Evolutionary conservation across 2,797 vertebrate genomes (phyloP), one percentile per base, ranked within the genome.

Genomic region (Microctenopoma lineatum): DNA sequence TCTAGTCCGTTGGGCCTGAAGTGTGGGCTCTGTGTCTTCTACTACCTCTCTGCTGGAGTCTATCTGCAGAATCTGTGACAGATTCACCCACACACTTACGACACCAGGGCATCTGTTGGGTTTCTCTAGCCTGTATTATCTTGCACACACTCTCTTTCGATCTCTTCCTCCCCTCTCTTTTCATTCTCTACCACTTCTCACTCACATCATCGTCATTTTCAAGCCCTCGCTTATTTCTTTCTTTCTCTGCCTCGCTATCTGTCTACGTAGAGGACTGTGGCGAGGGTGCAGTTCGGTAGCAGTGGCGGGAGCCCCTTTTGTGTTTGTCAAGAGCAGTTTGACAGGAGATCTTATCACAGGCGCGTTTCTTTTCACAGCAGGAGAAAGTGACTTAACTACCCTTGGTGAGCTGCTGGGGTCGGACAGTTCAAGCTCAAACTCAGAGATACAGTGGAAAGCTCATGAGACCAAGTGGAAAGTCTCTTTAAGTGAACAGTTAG

Each of bases 261-360:
- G 27, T 60, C 45, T 25, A 48, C 26, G n/a, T n/a, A 45, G 27
- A 63, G n/a, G 63, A 46, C 54, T 66, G 73, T 21, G 46, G 66
- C 2, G 14, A 46, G 57, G 57, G 47, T 61, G 60, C 50, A 65
- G 69, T 70, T 76, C 57, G 48, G 70, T 27, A 34, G 42, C 55
- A 39, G 48, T 5, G 58, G 70, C 63, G 59, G 62, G 46, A 66
- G 62, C 42, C 42, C 41, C 59, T 77, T 21, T 84, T 78, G 75
- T 86, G 74, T 84, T 81, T 65, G 65, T 83, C 64, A 62, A 83
- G 79, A 77, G 77, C 63, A 16, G 65, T 61, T 69, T 71, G 72
- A 74, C 66, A 68, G 62, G 25, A 67, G 84, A 84, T 84, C 59
- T 80, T 69, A 77, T 79, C 83, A 50, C n/a, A 42, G 2, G 29